Evolutionary conservation across 2,888 invertebrate species (phyloP).

Genomic region (Drosophila neonasuta): DNA sequence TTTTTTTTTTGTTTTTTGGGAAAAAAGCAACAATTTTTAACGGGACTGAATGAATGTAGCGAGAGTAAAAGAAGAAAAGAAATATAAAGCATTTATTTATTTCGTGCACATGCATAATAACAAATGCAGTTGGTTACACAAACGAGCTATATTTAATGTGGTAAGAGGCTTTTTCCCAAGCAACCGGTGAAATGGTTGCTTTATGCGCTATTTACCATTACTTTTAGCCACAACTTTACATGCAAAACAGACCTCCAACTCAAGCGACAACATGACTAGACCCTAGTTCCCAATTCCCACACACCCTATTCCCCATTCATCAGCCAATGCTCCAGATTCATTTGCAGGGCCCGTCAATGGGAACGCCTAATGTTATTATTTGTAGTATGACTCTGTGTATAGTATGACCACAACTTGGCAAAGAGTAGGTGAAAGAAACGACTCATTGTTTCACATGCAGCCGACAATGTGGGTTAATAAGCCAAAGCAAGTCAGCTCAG

Average conservation of each 20-base stretch:
- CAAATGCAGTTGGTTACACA: slow-evolving; percentile 15
- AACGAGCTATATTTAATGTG: slow-evolving; percentile 21
- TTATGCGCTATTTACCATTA: slow-evolving; percentile 22
- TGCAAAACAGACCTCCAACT: slow-evolving; percentile 38
- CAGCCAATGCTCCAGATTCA: slow-evolving; percentile 20
- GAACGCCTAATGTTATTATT: slow-evolving; percentile 67
- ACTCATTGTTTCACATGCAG: slow-evolving; percentile 50
- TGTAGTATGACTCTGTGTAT: slow-evolving; percentile 31
- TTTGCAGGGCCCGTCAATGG: slow-evolving; percentile 57
- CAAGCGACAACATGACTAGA: neutral
- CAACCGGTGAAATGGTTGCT: slow-evolving; percentile 9
- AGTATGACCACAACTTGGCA: slow-evolving; percentile 25
- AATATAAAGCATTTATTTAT: slow-evolving; percentile 24
- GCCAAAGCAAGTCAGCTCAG: slow-evolving; percentile 33
- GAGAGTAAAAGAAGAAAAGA: neutral
- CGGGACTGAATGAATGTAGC: too few relatives aligned
- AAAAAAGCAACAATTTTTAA: too few relatives aligned
- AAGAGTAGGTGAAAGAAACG: slow-evolving; percentile 36
- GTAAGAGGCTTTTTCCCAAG: slow-evolving; percentile 41
- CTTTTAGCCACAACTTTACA: slow-evolving; percentile 30
- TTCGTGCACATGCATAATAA: slow-evolving; percentile 24
- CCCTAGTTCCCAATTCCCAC: neutral
- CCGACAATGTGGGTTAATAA: slow-evolving; percentile 69
- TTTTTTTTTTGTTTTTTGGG: neutral
- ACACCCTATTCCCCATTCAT: neutral